Percentiles rank a stretch among this genome's conserved stretches.
phyloP scores from a whole-genome alignment of 2,888 invertebrate genomes.

The Tyria jacobaeae region DNA sequence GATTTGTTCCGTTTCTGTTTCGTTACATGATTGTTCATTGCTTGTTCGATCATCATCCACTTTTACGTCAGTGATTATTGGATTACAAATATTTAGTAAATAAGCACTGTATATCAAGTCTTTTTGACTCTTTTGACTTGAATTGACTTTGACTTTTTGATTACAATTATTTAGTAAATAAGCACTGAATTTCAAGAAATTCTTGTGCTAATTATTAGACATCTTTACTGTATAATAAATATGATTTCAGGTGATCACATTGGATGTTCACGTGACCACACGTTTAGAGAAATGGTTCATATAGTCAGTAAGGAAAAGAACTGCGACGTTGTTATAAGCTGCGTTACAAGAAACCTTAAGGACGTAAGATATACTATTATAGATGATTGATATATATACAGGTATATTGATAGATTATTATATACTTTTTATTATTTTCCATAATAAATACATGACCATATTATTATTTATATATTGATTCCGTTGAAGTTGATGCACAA shows the following conservation, averaged over 20 bases:
- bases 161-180: neutral
- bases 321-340: constrained; percentile 60
- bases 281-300: constrained; percentile 47
- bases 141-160: neutral
- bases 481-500: too few species aligned
- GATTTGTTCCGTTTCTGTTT: neutral
- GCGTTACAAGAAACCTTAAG: constrained; percentile 58
- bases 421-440: neutral
- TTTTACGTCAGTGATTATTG: neutral
- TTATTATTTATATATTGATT: too few species aligned
- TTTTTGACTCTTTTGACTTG: too few species aligned
- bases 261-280: constrained; percentile 63
- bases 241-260: constrained; percentile 63
- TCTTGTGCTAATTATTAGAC: neutral
- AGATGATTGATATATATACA: too few species aligned
- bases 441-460: too few species aligned
- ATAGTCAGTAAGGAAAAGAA: constrained; percentile 44
- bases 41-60: too few species aligned
- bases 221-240: neutral
- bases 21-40: neutral
- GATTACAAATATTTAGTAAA: neutral
- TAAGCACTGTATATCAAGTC: neutral
- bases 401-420: too few species aligned
- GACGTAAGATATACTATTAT: too few species aligned
- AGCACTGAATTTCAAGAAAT: neutral